Conservation (phyloP, 2,797 vertebrate species). For the Pseudochirops cupreus region DNA sequence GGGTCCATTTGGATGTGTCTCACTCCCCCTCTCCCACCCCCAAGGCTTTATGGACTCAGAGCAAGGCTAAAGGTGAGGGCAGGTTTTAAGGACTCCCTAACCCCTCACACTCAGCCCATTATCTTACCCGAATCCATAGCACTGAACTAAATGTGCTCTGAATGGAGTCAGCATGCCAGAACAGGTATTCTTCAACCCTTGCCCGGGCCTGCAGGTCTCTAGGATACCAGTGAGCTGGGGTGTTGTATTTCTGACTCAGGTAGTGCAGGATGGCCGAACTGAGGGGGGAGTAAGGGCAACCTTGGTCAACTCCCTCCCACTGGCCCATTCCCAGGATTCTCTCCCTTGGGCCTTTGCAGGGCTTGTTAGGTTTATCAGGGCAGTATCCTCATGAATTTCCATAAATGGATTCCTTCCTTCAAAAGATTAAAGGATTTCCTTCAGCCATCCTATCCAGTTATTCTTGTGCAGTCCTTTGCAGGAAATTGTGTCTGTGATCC, state of each 20-base stretch:
- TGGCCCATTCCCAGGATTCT: neutral
- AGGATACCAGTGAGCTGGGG: constrained; percentile 93
- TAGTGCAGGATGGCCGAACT: constrained; percentile 93
- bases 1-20: no score
- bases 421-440: neutral
- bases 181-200: constrained; percentile 91
- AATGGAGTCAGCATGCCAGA: constrained; percentile 91
- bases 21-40: rapidly evolving
- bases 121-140: constrained; percentile 86
- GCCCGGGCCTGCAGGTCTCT: constrained; percentile 89
- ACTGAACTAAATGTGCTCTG: constrained; percentile 80
- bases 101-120: no score
- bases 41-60: neutral
- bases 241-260: constrained; percentile 87
- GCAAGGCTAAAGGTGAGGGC: neutral
- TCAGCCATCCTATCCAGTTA: rapidly evolving
- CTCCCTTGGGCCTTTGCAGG: neutral
- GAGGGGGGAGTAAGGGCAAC: neutral
- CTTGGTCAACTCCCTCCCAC: neutral
- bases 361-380: neutral
- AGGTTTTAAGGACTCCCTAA: neutral
- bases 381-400: neutral
- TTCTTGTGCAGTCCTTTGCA: neutral
- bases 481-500: neutral
- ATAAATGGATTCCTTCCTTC: neutral